Evolutionary conservation across 2,888 invertebrate genomes (phyloP), one percentile per base, ranked within the genome.

Genomic region (Agonopterix subpropinquella): DNA sequence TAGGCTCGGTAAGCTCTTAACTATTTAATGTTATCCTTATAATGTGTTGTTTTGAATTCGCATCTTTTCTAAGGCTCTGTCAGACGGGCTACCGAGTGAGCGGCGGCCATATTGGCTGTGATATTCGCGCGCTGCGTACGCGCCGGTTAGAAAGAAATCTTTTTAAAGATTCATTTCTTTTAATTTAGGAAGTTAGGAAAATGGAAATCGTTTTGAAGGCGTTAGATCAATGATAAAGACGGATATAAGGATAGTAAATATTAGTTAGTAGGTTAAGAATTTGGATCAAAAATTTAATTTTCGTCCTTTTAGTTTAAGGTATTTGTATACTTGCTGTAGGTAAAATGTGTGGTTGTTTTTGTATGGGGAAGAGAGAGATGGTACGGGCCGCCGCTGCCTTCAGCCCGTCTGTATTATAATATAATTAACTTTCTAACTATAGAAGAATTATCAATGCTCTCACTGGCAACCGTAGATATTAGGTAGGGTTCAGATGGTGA

Each of bases 71-170:
- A 28, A 28, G 28, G 28, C 28, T 28, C 28, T 28, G 7, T 28
- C 37, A 43, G 43, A 35, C 41, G 43, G 53, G 47, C 41, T 43
- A 45, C 44, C 46, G 53, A 48, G 58, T 51, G 57, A 50, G 74
- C 71, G 78, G 75, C 68, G 80, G 77, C 68, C 69, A 63, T 71
- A 67, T 77, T 77, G 83, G 82, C 85, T 86, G 85, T 85, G 85
- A 85, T 84, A 81, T 65, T 42, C 62, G 28, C 53, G 52, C 47
- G 62, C 58, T 35, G 54, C 49, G 55, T 49, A 43, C 50, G 63
- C 61, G 66, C 54, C 49, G 46, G 56, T 51, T 65, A 68, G 59
- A 62, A 62, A 54, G 53, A 55, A 54, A 8, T 13, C 48, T 61
- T 48, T 58, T 56, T 56, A 56, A 64, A 54, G 51, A 50, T 53